phyloP scores from a whole-genome alignment of 2,888 invertebrate species.

The Anticlea derivata region DNA sequence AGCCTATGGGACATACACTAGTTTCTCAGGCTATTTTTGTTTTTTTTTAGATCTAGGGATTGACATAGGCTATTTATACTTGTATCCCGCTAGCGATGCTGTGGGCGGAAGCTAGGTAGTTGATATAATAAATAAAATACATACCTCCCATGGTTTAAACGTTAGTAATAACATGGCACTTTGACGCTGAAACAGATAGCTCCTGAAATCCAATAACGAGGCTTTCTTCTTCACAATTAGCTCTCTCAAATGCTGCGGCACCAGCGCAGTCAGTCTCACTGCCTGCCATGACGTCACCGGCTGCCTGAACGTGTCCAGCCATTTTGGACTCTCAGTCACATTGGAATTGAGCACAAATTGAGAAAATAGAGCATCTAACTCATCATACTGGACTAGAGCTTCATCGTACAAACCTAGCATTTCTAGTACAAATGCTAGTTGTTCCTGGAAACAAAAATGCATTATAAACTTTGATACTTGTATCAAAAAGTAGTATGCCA shows the following conservation, averaged over 20 bases:
- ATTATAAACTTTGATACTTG: no score
- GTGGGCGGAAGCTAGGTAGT: no score
- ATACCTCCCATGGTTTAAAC: slow-evolving; percentile 91
- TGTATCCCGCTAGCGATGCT: no score
- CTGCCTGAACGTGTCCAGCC: slow-evolving; percentile 92
- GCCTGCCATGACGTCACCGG: slow-evolving; percentile 94
- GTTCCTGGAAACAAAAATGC: slow-evolving; percentile 87
- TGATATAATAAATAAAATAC: slow-evolving; percentile 42
- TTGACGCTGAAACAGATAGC: slow-evolving; percentile 96
- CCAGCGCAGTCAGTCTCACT: slow-evolving; percentile 86
- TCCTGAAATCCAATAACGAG: slow-evolving; percentile 94
- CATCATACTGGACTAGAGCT: slow-evolving; percentile 98
- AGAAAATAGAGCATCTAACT: slow-evolving; percentile 97
- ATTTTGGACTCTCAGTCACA: slow-evolving; percentile 92
- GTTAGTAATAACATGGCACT: slow-evolving; percentile 91
- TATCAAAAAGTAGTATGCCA: no score
- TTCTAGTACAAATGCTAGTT: slow-evolving; percentile 96
- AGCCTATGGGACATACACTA: no score
- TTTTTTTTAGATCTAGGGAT: no score
- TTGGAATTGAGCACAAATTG: slow-evolving; percentile 98
- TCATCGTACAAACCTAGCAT: slow-evolving; percentile 97
- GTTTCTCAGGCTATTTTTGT: no score
- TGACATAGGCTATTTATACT: no score
- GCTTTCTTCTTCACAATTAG: slow-evolving; percentile 80
- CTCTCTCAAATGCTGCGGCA: slow-evolving; percentile 82